Conservation (phyloP, 2,113 vertebrate species). For the Paramisgurnus dabryanus region DNA sequence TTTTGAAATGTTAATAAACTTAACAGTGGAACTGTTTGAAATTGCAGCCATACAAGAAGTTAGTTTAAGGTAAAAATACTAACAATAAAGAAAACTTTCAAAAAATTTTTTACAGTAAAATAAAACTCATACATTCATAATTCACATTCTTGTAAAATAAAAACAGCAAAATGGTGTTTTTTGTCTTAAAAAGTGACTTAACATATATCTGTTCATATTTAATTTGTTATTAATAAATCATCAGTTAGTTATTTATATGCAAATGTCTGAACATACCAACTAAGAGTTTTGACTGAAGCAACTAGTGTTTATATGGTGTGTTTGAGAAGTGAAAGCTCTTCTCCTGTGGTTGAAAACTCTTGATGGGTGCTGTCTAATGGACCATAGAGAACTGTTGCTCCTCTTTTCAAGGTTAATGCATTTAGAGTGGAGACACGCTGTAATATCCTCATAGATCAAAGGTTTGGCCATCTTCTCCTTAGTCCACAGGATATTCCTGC, state of each 20-base stretch:
- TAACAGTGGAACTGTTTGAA: background rate
- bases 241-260: background rate
- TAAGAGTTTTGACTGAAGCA: background rate
- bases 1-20: background rate
- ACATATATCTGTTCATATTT: too few species aligned
- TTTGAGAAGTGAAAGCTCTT: conserved; percentile 23
- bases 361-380: conserved; percentile 54
- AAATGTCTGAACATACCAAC: background rate
- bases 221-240: too few species aligned
- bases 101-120: too few species aligned
- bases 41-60: background rate
- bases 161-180: too few species aligned
- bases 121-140: too few species aligned
- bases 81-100: too few species aligned
- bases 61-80: too few species aligned
- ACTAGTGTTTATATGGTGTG: background rate
- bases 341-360: conserved; percentile 33
- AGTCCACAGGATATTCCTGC: conserved; percentile 16
- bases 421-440: conserved; percentile 17
- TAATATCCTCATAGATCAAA: conserved; percentile 43
- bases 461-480: conserved; percentile 23
- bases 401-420: conserved; percentile 58
- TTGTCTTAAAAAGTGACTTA: too few species aligned
- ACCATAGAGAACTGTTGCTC: conserved; percentile 44
- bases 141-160: too few species aligned